Percentiles rank a stretch among this genome's conserved stretches.
Conservation (phyloP, 2,113 vertebrate genomes). For the Coturnix japonica region DNA sequence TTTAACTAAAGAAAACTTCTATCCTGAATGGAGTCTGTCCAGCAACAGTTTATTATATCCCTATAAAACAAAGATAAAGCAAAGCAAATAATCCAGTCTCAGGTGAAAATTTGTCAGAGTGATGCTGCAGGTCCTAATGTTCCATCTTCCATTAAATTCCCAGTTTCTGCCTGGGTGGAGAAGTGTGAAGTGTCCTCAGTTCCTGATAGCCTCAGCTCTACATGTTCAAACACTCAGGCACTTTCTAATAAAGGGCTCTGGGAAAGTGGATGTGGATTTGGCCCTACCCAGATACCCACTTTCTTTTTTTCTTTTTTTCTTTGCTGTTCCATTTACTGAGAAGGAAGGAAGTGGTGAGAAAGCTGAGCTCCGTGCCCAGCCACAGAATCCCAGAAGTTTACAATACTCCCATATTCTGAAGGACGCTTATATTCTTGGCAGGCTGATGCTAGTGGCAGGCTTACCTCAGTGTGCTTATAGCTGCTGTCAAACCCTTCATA, state of each 20-base stretch:
- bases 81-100: not conserved
- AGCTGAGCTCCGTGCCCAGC: not conserved
- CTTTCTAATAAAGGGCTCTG: constrained; percentile 7
- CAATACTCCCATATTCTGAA: not conserved
- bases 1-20: not conserved
- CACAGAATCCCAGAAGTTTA: not conserved
- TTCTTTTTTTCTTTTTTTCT: not conserved
- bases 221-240: not conserved
- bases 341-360: constrained; percentile 54
- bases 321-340: not conserved
- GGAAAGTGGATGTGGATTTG: not conserved
- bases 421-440: not conserved
- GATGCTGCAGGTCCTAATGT: not conserved
- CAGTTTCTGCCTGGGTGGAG: not conserved
- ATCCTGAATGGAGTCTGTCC: not conserved
- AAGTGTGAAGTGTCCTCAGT: not conserved
- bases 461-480: not conserved
- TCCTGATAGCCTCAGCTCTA: not conserved
- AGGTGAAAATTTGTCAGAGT: not conserved
- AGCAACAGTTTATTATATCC: not conserved
- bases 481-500: not conserved
- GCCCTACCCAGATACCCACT: not conserved
- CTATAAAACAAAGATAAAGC: not conserved
- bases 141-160: not conserved
- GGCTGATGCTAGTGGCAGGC: not conserved